These are phyloP conservation scores for Papilio aristodemus DNA, from an alignment of 1,140 invertebrate species.

Conservation along the genomic window DNA sequence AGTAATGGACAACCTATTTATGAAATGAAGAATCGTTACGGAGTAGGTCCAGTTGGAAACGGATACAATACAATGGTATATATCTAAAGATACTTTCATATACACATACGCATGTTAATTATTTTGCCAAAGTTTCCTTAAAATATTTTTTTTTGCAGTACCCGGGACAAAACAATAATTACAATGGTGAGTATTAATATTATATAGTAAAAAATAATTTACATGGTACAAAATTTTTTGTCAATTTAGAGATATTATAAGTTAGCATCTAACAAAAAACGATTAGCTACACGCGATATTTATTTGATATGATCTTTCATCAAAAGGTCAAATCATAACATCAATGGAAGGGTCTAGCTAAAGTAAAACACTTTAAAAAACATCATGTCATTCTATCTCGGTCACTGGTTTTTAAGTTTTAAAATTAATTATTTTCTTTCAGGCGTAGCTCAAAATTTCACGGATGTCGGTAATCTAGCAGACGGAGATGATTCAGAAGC, in stretches of 20 bases:
- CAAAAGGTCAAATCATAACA: no score
- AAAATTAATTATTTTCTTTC: slow-evolving; percentile 39
- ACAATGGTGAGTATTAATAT: slow-evolving; percentile 41
- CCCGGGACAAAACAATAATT: slow-evolving; percentile 33
- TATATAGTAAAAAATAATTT: not conserved
- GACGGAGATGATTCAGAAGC: slow-evolving; percentile 87
- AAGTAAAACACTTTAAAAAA: no score
- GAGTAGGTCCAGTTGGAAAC: slow-evolving; percentile 24
- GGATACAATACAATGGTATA: slow-evolving; percentile 35
- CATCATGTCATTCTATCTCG: no score
- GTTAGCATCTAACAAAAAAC: no score
- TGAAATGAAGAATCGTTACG: not conserved
- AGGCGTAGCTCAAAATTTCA: slow-evolving; percentile 65
- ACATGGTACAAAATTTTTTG: no score
- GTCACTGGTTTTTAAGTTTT: slow-evolving; percentile 11
- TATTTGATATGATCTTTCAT: no score
- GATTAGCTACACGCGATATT: no score
- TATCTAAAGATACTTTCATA: not conserved
- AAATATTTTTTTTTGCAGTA: slow-evolving; percentile 43
- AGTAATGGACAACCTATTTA: slow-evolving; percentile 10
- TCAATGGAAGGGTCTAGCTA: no score
- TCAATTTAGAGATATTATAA: no score
- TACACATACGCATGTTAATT: not conserved
- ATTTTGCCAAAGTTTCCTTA: not conserved
- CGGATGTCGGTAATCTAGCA: slow-evolving; percentile 58